Evolutionary conservation across 2,797 vertebrate species (phyloP), one percentile per base, ranked within the genome.

Genomic region (Sebastes aleutianus): DNA sequence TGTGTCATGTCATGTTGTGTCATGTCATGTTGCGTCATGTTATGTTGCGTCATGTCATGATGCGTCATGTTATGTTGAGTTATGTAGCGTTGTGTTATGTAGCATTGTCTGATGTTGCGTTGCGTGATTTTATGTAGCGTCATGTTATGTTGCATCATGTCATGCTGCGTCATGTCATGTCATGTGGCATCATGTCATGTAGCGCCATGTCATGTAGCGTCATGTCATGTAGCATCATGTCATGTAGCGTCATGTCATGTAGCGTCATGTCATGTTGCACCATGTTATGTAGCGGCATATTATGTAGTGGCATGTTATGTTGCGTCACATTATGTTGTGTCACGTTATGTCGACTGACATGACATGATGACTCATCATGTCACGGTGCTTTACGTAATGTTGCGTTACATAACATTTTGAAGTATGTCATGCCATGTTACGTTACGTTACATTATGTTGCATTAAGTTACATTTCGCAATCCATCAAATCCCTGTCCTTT

Each of bases 401-500:
- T 43, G 14, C 39, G 14, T 43, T 43, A 43, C 43, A 47, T 47
- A 18, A 47, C 43, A 47, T 47, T 47, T 47, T 47, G 14, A 47
- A 47, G 43, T 47, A 16, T 47, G 43, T 47, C 43, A 22, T 2
- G 24, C 20, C 39, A 53, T 54, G 62, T 53, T 47, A 27, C 1
- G 26, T 50, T 43, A 24, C 6, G 18, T 58, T 58, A 18, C 11
- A 20, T 32, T 11, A 36, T 31, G 27, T 76, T 16, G 26, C 2
- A 22, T 27, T 47, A 47, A 54, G 6, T 39, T 22, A 39, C 1
- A 1, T 64, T 67, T 39, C 1, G 3, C 36, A 64, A 12, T 69
- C 70, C 39, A 73, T 76, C 69, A 54, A 68, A 70, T 77, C 26
- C 71, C 70, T 75, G 72, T 68, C 70, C 78, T 76, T 65, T 66